phyloP scores from a whole-genome alignment of 2,888 invertebrate genomes.

The Apamea monoglypha region DNA sequence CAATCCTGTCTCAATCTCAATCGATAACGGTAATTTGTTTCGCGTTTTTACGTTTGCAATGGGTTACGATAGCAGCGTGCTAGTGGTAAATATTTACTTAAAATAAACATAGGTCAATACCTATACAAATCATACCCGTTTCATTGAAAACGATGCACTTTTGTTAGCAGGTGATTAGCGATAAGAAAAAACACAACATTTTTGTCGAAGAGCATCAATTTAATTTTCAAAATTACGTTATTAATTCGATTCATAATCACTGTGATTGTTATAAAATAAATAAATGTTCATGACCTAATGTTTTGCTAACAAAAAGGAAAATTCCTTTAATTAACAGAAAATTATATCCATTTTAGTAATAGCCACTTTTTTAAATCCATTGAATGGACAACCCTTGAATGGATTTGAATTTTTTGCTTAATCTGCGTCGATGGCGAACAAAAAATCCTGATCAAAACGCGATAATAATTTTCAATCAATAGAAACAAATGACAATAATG shows the following conservation, averaged over 20 bases:
- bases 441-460: not conserved
- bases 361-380: not conserved
- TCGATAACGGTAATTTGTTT: constrained; percentile 8
- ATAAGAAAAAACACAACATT: not conserved
- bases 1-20: not conserved
- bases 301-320: not conserved
- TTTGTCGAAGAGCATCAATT: not conserved
- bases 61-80: not conserved
- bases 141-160: not conserved
- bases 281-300: not conserved
- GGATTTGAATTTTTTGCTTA: not conserved
- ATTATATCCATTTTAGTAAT: not conserved
- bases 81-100: not conserved
- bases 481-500: constrained; percentile 32
- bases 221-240: not conserved
- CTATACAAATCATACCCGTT: not conserved
- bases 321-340: not conserved
- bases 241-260: not conserved
- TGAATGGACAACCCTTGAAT: not conserved
- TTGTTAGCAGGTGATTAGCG: not conserved
- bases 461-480: constrained; percentile 21
- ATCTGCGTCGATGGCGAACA: not conserved
- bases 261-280: not conserved
- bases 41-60: not conserved
- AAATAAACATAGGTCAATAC: not conserved